phyloP scores from a whole-genome alignment of 2,113 vertebrate species.

The Myotis yumanensis region DNA sequence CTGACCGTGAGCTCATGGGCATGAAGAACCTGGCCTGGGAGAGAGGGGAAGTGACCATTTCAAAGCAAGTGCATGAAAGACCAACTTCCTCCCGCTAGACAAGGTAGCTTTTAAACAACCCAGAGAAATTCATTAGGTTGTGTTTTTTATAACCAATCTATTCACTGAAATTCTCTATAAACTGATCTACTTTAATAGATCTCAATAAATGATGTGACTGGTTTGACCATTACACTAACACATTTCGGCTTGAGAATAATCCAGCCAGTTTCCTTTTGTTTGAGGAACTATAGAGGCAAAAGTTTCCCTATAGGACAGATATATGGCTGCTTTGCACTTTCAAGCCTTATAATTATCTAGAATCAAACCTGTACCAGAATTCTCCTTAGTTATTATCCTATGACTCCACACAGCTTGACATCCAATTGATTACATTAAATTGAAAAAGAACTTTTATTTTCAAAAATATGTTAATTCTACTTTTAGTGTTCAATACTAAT shows the following conservation, averaged over 20 bases:
- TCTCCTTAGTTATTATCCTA: constrained; percentile 14
- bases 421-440: not conserved
- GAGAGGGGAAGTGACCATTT: not conserved
- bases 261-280: not conserved
- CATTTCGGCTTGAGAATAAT: not conserved
- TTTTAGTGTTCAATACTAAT: not conserved
- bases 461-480: constrained; percentile 46
- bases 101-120: not conserved
- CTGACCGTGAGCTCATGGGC: too few species aligned
- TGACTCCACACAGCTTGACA: not conserved
- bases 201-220: not conserved
- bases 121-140: not conserved
- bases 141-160: not conserved
- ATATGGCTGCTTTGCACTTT: not conserved
- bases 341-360: not conserved
- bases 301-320: not conserved
- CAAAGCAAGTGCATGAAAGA: not conserved
- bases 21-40: not conserved
- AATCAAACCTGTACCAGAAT: not conserved
- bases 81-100: not conserved
- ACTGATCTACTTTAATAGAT: not conserved
- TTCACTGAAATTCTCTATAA: not conserved
- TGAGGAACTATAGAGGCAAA: not conserved
- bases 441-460: constrained; percentile 39
- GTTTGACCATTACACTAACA: not conserved